Conservation (phyloP, 1,140 invertebrate genomes). For the Eumeta japonica region DNA sequence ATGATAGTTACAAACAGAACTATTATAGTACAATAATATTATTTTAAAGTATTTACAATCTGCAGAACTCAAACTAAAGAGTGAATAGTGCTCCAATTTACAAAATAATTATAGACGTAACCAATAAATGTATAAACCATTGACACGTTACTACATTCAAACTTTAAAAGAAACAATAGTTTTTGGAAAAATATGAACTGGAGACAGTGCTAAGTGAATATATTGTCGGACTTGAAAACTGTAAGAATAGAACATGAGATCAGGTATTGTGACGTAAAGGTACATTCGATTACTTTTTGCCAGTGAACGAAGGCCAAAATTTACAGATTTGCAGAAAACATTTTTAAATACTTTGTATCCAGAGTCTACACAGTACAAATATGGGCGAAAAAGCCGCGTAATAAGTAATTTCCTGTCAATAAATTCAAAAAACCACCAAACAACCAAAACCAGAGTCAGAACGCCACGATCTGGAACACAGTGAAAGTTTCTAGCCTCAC, state of each 20-base stretch:
- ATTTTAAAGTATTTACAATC: too few species aligned
- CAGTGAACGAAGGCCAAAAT: neutral
- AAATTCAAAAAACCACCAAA: conserved; percentile 3
- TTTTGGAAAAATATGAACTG: conserved; percentile 9
- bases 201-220: conserved; percentile 8
- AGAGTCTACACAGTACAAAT: conserved; percentile 5
- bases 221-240: conserved; percentile 3
- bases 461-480: neutral
- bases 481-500: neutral
- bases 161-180: conserved; percentile 4
- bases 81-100: too few species aligned
- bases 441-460: too few species aligned
- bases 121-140: too few species aligned
- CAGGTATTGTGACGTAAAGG: conserved; percentile 2
- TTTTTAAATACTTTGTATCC: conserved; percentile 9
- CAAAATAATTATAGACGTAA: too few species aligned
- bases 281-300: conserved; percentile 6
- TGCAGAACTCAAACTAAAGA: too few species aligned
- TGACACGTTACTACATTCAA: conserved; percentile 2
- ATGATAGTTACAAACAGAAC: too few species aligned
- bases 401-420: conserved; percentile 1
- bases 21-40: too few species aligned
- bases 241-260: neutral
- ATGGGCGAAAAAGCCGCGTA: conserved; percentile 4
- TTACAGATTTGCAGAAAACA: conserved; percentile 8